phyloP scores from a whole-genome alignment of 2,797 vertebrate species.

The Epinephelus awoara region DNA sequence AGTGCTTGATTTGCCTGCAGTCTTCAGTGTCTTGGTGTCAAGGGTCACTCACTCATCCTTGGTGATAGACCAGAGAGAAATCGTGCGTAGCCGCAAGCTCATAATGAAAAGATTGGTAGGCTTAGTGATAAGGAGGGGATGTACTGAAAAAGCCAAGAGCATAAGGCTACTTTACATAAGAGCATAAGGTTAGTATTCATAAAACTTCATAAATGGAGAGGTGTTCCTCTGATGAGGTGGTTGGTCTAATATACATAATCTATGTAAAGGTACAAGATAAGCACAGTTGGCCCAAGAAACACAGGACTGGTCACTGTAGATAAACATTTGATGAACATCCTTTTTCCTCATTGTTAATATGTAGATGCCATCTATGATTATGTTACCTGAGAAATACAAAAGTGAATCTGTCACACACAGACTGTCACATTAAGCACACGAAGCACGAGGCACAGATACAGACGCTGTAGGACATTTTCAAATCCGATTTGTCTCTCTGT shows the following conservation, averaged over 20 bases:
- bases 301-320: background rate
- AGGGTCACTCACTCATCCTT: constrained; percentile 56
- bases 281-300: background rate
- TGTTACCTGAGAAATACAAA: background rate
- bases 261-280: background rate
- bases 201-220: constrained; percentile 13
- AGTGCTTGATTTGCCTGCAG: constrained; percentile 53
- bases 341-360: constrained; percentile 1
- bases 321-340: background rate
- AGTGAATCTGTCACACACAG: background rate
- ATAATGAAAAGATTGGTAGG: constrained; percentile 34
- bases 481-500: background rate
- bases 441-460: background rate
- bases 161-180: constrained; percentile 35
- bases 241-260: constrained; percentile 18
- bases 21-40: constrained; percentile 49
- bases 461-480: background rate
- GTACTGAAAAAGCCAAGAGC: constrained; percentile 29
- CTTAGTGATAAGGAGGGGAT: constrained; percentile 30
- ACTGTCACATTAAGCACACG: background rate
- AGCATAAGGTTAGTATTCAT: constrained; percentile 25
- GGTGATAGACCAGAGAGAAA: constrained; percentile 42
- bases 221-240: constrained; percentile 1
- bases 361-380: background rate
- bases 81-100: constrained; percentile 23